Base-by-base conservation (phyloP, 1,140 invertebrate species). In the Drosophila bocqueti region DNA sequence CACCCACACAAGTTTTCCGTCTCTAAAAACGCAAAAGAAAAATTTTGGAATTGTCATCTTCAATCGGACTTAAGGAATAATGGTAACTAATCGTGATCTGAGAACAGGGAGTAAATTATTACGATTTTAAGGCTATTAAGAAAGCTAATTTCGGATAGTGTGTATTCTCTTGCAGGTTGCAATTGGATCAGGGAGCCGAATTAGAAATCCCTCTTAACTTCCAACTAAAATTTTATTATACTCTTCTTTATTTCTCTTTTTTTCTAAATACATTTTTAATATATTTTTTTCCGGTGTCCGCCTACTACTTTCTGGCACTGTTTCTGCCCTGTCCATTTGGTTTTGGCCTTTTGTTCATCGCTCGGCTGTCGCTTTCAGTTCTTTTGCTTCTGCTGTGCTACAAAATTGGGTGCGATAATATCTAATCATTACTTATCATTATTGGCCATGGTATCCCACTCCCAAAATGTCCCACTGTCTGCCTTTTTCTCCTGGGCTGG, bases 371-470 rank as follows among this genome's bases (percentile, higher is more conserved):
- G 58, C 69, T 79, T 81, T 78, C 66, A 68, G 63, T 76, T 75
- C 40, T 62, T 40, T 57, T 9, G 58, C 62, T 42, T 54, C 69
- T 29, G 66, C 77, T 52, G 21, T 65, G 61, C 24, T 46, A 67
- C 66, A 66, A 79, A 84, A 90, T 90, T 89, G 85, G 68, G 65
- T 85, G 86, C 67, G 86, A 90, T 90, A 85, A 90, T 82, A 85
- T 90, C 85, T 74, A 91, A 90, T 90, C 83, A 90, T 90, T 90
- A 85, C 85, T 90, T 90, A 90, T 90, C 85, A 90, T 90, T 90
- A 85, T 90, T 79, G 79, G 78, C 82, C 40, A 52, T 75, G 72
- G 63, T 73, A 78, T 63, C 54, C 13, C 50, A 52, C 29, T 18
- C 29, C 18, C 34, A 4, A 45, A 9, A 49, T 21, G 26, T n/a